These are phyloP conservation scores for Copsychus sechellarum DNA, from an alignment of 2,113 vertebrate genomes.

Conservation along the genomic window DNA sequence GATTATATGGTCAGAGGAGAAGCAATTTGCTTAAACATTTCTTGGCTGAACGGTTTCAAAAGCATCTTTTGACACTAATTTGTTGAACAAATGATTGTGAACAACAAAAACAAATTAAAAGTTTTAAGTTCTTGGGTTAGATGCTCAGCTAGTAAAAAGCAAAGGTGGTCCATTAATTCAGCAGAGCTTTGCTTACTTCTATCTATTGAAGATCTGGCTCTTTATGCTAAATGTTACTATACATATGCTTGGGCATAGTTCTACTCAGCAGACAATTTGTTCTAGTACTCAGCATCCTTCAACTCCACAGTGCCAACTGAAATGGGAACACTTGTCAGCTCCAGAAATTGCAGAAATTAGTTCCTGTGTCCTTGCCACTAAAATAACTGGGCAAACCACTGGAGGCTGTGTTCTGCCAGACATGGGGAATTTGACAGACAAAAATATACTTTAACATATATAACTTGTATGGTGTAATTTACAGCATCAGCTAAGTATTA, in stretches of 20 bases:
- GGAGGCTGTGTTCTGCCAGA: neutral
- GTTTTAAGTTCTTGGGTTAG: neutral
- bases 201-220: neutral
- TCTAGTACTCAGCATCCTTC: neutral
- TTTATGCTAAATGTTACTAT: neutral
- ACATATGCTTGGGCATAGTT: neutral
- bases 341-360: neutral
- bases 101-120: slow-evolving; percentile 61
- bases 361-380: neutral
- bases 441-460: neutral
- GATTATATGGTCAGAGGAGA: slow-evolving; percentile 38
- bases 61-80: slow-evolving; percentile 61
- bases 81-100: slow-evolving; percentile 24
- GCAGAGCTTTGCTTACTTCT: neutral
- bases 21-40: slow-evolving; percentile 48
- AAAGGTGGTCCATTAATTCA: neutral
- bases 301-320: neutral
- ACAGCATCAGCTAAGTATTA: neutral
- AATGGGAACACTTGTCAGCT: neutral
- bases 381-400: neutral
- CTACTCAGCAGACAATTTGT: neutral
- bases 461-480: neutral
- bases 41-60: slow-evolving; percentile 38
- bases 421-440: neutral
- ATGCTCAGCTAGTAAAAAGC: neutral